Base-by-base conservation (phyloP, 2,888 invertebrate genomes). In the Drosophila rellima region DNA sequence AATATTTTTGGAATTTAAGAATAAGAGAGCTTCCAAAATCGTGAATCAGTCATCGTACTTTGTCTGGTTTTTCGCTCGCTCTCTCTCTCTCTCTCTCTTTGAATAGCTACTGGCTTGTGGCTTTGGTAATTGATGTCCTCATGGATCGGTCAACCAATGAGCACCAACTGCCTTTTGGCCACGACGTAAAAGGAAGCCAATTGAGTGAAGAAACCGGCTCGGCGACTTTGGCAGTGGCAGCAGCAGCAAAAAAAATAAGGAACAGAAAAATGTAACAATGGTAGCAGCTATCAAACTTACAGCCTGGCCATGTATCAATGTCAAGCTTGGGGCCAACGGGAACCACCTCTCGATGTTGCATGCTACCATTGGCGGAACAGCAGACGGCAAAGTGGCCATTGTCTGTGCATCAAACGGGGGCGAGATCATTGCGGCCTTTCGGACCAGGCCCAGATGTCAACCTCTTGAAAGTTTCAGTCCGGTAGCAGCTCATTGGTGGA, bases 221-320 rank as follows among this genome's bases (percentile, higher is more conserved):
- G 33, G 59, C 52, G 13, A 33, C 56, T 78, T 35, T 39, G 37
- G 31, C 35, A 40, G 20, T 20, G 29, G 50, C 20, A 50, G 52
- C 10, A 33, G 18, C 20, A 33, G n/a, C 17, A 51, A 17, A n/a
- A 13, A 10, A 47, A 35, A 8, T n/a, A 40, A 23, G 3, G 6
- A 33, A 13, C 13, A 13, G 37, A 42, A 77, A 80, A 82, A 45
- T 71, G 76, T 78, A 82, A 87, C 83, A 84, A 84, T 87, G 85
- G 88, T 75, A 80, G 71, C 80, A 87, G 68, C 85, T 73, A 85
- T 88, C 86, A 85, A 88, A 74, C 72, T 71, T 78, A 69, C 72
- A 70, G 78, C 57, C 66, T 56, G 78, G 87, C 82, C 80, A 86
- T 86, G 84, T 84, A 86, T 88, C 86, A 86, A 86, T 88, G 86